phyloP scores from a whole-genome alignment of 2,888 invertebrate genomes.

The Caenorhabditis wallacei region DNA sequence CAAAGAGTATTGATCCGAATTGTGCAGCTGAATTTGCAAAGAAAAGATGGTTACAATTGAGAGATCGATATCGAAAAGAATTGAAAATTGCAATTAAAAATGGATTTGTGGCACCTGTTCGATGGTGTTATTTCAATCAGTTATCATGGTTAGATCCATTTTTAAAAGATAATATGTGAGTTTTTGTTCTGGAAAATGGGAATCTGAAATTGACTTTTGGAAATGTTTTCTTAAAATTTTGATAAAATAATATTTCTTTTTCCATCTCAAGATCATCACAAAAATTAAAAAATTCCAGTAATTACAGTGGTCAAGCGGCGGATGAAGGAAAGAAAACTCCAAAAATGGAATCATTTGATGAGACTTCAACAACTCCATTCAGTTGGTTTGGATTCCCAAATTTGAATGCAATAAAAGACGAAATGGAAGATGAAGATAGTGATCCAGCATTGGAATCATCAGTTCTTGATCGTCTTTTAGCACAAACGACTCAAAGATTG shows the following conservation, averaged over 20 bases:
- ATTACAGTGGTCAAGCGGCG: conserved; percentile 54
- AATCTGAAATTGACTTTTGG: too few species aligned
- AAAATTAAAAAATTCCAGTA: conserved; percentile 3
- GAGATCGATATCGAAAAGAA: conserved; percentile 82
- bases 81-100: conserved; percentile 77
- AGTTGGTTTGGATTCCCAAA: conserved; percentile 58
- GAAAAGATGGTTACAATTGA: conserved; percentile 81
- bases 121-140: conserved; percentile 78
- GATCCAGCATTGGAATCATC: conserved; percentile 59
- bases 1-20: conserved; percentile 77
- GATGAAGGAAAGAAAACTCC: conserved; percentile 52
- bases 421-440: conserved; percentile 60
- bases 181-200: too few species aligned
- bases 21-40: conserved; percentile 82
- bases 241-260: too few species aligned
- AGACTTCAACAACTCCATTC: conserved; percentile 37
- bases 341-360: conserved; percentile 39
- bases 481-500: conserved; percentile 59
- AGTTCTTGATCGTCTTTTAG: conserved; percentile 65
- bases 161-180: conserved; percentile 77
- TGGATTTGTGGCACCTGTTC: conserved; percentile 71
- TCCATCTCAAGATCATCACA: not conserved
- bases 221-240: too few species aligned
- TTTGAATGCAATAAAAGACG: conserved; percentile 48
- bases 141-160: conserved; percentile 81